Conservation (phyloP, 2,888 invertebrate genomes). For the Papilio elwesi region DNA sequence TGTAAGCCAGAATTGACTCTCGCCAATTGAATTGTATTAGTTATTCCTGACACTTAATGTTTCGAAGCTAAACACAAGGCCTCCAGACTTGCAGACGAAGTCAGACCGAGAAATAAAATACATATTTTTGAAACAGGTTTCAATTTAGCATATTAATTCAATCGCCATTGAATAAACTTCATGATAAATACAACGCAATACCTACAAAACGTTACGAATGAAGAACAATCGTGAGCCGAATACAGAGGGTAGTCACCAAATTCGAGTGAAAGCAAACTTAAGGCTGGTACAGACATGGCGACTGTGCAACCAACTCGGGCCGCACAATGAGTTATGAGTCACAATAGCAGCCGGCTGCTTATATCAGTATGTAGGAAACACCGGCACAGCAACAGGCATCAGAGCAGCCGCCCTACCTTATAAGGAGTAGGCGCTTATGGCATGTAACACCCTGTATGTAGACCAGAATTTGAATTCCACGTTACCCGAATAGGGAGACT, state of each 20-base stretch:
- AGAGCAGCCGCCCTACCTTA: constrained; percentile 61
- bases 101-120: background rate
- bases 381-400: constrained; percentile 62
- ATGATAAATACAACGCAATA: background rate
- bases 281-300: constrained; percentile 13
- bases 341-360: constrained; percentile 37
- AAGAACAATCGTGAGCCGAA: constrained; percentile 13
- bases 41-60: background rate
- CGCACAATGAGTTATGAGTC: constrained; percentile 52
- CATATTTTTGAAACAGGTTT: constrained; percentile 8
- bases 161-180: background rate
- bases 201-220: background rate
- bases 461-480: constrained; percentile 40
- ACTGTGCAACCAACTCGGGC: constrained; percentile 44
- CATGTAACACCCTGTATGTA: constrained; percentile 32
- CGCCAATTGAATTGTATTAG: background rate
- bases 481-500: constrained; percentile 25
- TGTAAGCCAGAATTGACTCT: too few relatives aligned
- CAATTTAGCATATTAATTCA: background rate
- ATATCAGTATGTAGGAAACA: constrained; percentile 55
- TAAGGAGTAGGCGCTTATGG: constrained; percentile 52
- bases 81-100: background rate
- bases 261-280: constrained; percentile 28
- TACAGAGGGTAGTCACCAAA: constrained; percentile 1
- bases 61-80: background rate